Conservation (phyloP, 2,888 invertebrate species). For the Hartigia nigra region DNA sequence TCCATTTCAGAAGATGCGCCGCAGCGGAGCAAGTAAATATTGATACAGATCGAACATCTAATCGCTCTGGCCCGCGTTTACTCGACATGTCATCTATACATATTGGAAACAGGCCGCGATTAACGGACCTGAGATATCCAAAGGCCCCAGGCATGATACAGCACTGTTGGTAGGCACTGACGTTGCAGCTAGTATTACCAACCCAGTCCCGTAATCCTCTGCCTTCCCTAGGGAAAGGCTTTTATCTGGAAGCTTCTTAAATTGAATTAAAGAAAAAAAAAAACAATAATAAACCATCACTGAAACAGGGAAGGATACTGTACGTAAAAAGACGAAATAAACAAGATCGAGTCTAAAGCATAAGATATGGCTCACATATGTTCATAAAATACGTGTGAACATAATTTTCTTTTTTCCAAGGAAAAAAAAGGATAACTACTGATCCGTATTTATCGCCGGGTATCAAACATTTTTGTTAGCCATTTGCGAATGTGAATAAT, state of each 20-base stretch:
- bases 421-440: background rate
- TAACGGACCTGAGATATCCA: background rate
- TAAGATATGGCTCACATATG: background rate
- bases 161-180: background rate
- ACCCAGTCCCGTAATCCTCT: background rate
- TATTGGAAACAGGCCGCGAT: conserved; percentile 21
- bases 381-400: background rate
- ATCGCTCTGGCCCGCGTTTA: conserved; percentile 55
- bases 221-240: background rate
- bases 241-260: background rate
- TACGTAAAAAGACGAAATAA: background rate
- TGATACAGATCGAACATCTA: conserved; percentile 63
- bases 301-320: background rate
- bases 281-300: background rate
- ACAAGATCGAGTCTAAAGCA: background rate
- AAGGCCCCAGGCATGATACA: background rate
- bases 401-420: too few species aligned
- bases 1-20: conserved; percentile 56
- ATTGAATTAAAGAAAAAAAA: background rate
- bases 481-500: background rate
- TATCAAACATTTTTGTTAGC: background rate
- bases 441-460: too few species aligned
- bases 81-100: conserved; percentile 49
- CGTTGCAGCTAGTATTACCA: background rate
- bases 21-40: conserved; percentile 56